Percentiles rank a stretch among this genome's conserved stretches.
These are phyloP conservation scores for Cataglyphis livida DNA, from an alignment of 2,888 invertebrate species.

Conservation along the genomic window DNA sequence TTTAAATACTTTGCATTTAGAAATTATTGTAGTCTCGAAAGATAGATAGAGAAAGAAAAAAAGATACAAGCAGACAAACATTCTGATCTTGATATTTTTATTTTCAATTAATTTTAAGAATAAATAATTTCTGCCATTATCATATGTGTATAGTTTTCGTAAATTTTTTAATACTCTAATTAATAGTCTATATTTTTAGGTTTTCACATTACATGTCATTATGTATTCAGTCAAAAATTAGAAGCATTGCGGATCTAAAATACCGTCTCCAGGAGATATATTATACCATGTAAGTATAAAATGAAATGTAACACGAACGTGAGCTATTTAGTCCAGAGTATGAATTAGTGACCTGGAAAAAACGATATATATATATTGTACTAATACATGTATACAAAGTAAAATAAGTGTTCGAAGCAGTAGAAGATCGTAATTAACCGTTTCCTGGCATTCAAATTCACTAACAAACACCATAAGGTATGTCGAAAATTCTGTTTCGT, in stretches of 20 bases:
- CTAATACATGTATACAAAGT: background rate
- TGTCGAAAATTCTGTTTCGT: background rate
- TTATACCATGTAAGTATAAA: background rate
- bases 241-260: background rate
- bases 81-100: background rate
- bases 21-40: too few relatives aligned
- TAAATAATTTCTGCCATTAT: background rate
- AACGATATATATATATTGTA: background rate
- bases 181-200: background rate
- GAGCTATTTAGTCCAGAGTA: background rate
- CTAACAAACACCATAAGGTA: background rate
- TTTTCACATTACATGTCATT: background rate
- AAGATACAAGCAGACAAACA: background rate
- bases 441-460: background rate
- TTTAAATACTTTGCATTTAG: too few relatives aligned
- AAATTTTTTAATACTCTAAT: background rate
- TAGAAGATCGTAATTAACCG: slow-evolving; percentile 23
- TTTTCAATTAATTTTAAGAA: background rate
- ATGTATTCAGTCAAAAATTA: background rate
- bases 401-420: slow-evolving; percentile 12
- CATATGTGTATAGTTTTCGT: background rate
- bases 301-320: background rate
- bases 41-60: background rate
- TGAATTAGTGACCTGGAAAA: slow-evolving; percentile 26
- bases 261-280: background rate